Percentiles rank a stretch among this genome's conserved stretches.
phyloP scores from a whole-genome alignment of 2,113 vertebrate genomes.

The Hemicordylus capensis region DNA sequence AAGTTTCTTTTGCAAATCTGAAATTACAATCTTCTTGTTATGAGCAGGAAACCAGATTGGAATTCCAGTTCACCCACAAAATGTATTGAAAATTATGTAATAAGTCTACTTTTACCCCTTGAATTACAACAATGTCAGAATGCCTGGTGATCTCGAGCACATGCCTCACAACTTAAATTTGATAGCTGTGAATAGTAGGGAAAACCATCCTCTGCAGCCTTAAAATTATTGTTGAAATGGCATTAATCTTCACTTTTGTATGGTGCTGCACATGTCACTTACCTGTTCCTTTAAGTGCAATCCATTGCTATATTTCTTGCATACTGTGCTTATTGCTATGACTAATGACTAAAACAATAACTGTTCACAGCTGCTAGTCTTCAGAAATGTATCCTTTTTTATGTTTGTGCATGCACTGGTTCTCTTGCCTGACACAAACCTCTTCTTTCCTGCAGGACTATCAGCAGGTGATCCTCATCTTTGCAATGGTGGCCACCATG shows the following conservation, averaged over 20 bases:
- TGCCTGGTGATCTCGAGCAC: background rate
- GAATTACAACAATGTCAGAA: background rate
- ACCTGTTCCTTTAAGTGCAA: too few species aligned
- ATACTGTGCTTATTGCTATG: background rate
- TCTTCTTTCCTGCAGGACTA: slow-evolving; percentile 2
- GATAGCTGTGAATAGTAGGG: background rate
- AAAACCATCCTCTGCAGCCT: background rate
- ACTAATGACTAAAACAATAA: background rate
- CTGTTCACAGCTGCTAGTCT: background rate
- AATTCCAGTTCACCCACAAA: background rate
- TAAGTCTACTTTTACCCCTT: background rate
- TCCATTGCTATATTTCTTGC: background rate
- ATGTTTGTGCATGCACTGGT: background rate
- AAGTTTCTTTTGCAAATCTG: background rate
- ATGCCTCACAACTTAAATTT: background rate
- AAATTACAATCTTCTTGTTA: background rate
- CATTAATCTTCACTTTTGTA: background rate
- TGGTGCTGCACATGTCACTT: background rate
- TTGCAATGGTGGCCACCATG: slow-evolving; percentile 60
- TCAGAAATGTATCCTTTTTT: background rate
- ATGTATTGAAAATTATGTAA: background rate
- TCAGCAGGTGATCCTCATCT: slow-evolving; percentile 60
- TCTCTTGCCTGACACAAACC: background rate
- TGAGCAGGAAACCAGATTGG: too few species aligned
- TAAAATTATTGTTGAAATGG: background rate